Evolutionary conservation across 2,113 vertebrate species (phyloP), one percentile per base, ranked within the genome.

Genomic region (Microcebus lehilahytsara): DNA sequence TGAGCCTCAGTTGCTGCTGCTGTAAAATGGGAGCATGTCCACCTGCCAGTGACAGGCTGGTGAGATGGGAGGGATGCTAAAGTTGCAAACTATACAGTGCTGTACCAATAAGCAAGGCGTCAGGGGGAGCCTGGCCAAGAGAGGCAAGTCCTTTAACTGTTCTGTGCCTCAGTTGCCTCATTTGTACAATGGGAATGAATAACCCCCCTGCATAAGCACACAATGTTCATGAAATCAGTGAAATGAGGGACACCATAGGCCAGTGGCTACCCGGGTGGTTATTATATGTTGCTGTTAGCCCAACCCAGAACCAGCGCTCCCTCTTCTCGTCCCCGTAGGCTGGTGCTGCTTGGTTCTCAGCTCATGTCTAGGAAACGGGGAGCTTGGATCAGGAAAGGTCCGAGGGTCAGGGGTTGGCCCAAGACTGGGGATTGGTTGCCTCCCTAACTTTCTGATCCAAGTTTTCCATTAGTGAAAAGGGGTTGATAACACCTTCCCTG

Each of bases 261-360:
- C 37, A 32, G 71, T 3, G 0, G 10, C 74, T 40, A 27, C 25
- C 62, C 0, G 11, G 1, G 37, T 3, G 71, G 6, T 7, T 6
- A 3, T 3, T 40, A 19, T 17, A 58, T 4, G 49, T 23, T 49
- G 53, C 56, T 19, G 2, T 42, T n/a, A 30, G 64, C 80, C 69
- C 11, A 5, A 0, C 6, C 46, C 51, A 23, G 66, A 34, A 4
- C 3, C 2, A 0, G 0, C 34, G 0, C 25, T 40, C 53, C 58
- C 19, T 42, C 88, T 16, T 23, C 51, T 37, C 6, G 23, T 37
- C 30, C 37, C 3, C 46, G 56, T 6, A 0, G 1, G 5, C 46
- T 34, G 85, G 13, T 12, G 20, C 67, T 56, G 40, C 37, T 40
- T 49, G 32, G 30, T 22, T 67, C 23, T 51, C 60, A 22, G 49